Conservation (phyloP, 2,113 vertebrate genomes). For the Eulacestoma nigropectus region DNA sequence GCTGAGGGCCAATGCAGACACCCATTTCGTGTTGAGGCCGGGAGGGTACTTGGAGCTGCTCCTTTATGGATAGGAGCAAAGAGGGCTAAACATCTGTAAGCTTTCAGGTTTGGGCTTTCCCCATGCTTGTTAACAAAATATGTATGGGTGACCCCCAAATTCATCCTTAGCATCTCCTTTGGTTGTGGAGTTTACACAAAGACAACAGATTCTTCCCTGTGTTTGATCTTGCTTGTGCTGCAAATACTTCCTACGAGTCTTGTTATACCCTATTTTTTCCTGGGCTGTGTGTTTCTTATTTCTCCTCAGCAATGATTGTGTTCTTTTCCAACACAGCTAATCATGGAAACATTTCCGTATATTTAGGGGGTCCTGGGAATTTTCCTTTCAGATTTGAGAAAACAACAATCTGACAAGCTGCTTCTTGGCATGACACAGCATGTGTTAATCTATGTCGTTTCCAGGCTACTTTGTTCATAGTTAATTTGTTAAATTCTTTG, state of each 20-base stretch:
- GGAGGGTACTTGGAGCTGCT: background rate
- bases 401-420: constrained; percentile 61
- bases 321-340: constrained; percentile 58
- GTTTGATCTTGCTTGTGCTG: background rate
- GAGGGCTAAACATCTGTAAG: background rate
- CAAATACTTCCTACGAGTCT: background rate
- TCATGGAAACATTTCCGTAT: constrained; percentile 22
- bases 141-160: background rate
- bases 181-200: background rate
- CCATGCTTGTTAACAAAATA: background rate
- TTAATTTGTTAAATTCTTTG: constrained; percentile 74
- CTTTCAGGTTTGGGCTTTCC: background rate
- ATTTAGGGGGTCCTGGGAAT: constrained; percentile 57
- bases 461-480: constrained; percentile 66
- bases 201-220: background rate
- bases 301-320: background rate
- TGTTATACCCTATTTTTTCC: background rate
- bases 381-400: constrained; percentile 66
- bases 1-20: fast-evolving
- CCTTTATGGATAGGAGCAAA: background rate
- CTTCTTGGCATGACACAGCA: constrained; percentile 64
- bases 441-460: constrained; percentile 51
- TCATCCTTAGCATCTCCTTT: background rate
- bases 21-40: background rate
- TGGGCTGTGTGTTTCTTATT: background rate